A percentile compares a stretch with the other conserved stretches of the same genome.
phyloP scores from a whole-genome alignment of 2,113 vertebrate genomes.

The Lichenostomus cassidix region DNA sequence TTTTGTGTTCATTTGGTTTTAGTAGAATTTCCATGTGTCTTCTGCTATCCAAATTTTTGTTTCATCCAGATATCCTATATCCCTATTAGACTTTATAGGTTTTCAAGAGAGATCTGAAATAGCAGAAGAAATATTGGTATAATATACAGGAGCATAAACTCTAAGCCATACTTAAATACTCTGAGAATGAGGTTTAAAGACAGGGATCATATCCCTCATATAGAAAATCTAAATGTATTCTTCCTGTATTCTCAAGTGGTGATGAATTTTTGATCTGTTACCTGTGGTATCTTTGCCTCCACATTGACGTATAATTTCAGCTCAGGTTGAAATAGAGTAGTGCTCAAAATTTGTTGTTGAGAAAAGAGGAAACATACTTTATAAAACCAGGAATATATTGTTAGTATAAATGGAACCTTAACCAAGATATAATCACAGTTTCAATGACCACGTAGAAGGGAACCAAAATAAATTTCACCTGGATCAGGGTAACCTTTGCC shows the following conservation, averaged over 20 bases:
- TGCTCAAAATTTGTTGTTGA: not conserved
- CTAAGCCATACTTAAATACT: not conserved
- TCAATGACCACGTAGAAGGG: not conserved
- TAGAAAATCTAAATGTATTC: not conserved
- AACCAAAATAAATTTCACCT: not conserved
- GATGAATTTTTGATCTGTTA: not conserved
- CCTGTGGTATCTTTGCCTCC: not conserved
- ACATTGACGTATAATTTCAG: not conserved
- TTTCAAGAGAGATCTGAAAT: not conserved
- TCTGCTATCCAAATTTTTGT: not conserved
- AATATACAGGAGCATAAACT: not conserved
- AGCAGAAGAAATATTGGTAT: not conserved
- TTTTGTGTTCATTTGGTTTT: not conserved
- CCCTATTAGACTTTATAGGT: not conserved
- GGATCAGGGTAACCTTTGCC: not conserved
- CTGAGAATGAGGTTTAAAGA: not conserved
- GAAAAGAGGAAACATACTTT: not conserved
- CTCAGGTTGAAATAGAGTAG: not conserved
- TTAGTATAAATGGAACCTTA: not conserved
- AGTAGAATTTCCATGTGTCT: not conserved
- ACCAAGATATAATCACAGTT: not conserved
- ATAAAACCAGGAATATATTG: not conserved
- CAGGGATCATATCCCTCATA: not conserved
- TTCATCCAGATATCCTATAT: not conserved
- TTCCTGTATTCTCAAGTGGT: not conserved